Evolutionary conservation across 1,140 invertebrate genomes (phyloP).

Genomic region (Drosophila mayri): DNA sequence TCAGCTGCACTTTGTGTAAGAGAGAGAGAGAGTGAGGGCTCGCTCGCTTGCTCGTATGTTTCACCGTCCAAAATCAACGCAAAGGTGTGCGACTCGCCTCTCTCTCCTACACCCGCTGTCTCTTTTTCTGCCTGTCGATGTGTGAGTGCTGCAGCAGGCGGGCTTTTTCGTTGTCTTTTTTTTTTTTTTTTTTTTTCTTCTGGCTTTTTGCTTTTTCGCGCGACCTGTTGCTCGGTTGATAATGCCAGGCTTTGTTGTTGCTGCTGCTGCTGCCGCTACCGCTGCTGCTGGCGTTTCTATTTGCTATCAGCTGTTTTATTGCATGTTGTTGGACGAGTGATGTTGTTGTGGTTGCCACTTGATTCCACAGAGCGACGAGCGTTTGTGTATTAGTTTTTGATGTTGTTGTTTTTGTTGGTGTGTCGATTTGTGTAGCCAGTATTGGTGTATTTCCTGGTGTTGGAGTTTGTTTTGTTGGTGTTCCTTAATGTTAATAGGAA

Average conservation of each 20-base stretch:
- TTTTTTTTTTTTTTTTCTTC: conserved; percentile 12
- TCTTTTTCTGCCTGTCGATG: conserved; percentile 17
- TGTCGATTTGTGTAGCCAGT: not conserved
- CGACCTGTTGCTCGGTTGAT: conserved; percentile 80
- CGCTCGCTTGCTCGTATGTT: conserved; percentile 40
- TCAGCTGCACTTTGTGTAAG: conserved; percentile 81
- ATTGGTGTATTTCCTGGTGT: not conserved
- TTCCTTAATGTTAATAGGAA: conserved; percentile 4
- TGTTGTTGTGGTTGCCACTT: conserved; percentile 58
- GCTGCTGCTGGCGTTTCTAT: conserved; percentile 48
- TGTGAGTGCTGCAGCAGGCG: conserved; percentile 74
- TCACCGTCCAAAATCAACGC: conserved; percentile 77
- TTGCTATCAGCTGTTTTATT: conserved; percentile 82
- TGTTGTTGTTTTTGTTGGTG: not conserved
- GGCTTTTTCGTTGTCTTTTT: conserved; percentile 57
- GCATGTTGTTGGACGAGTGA: conserved; percentile 62
- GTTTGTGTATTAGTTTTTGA: conserved; percentile 3
- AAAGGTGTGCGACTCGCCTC: conserved; percentile 76
- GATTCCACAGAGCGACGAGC: conserved; percentile 4
- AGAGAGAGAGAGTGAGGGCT: conserved; percentile 51
- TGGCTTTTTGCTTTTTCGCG: conserved; percentile 50
- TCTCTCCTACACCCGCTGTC: conserved; percentile 34
- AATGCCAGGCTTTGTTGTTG: conserved; percentile 72
- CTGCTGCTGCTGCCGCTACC: conserved; percentile 43
- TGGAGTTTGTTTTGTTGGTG: not conserved